Percentiles rank a stretch among this genome's conserved stretches.
These are phyloP conservation scores for Aelia acuminata DNA, from an alignment of 2,888 invertebrate genomes.

Conservation along the genomic window DNA sequence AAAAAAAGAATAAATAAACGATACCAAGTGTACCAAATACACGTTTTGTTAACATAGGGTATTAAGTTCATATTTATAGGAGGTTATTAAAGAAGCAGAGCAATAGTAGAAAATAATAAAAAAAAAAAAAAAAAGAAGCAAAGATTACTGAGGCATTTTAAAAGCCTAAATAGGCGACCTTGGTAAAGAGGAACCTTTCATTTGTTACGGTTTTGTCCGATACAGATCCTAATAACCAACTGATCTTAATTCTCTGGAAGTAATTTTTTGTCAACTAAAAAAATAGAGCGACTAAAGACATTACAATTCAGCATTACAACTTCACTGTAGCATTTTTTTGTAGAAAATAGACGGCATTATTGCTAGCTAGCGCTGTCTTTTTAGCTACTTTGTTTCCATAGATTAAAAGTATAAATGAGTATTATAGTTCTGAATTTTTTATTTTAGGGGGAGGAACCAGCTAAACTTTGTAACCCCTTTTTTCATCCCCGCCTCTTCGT, in stretches of 20 bases:
- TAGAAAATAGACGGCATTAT: too few species aligned
- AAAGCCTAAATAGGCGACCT: not conserved
- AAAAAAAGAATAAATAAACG: not conserved
- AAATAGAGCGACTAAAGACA: too few species aligned
- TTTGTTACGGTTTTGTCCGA: not conserved
- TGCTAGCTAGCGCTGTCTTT: too few species aligned
- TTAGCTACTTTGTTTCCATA: too few species aligned
- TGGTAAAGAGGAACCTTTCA: not conserved
- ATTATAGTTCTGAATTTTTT: too few species aligned
- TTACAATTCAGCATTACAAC: too few species aligned
- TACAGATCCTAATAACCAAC: not conserved
- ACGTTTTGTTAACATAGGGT: slow-evolving; percentile 6
- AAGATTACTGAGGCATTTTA: slow-evolving; percentile 17
- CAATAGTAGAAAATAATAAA: not conserved
- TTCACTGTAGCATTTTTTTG: too few species aligned
- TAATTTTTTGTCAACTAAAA: not conserved
- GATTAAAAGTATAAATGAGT: too few species aligned
- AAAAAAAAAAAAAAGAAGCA: not conserved
- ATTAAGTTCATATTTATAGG: slow-evolving; percentile 14
- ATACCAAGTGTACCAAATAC: not conserved
- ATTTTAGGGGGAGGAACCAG: too few species aligned
- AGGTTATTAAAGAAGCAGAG: not conserved
- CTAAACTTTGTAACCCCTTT: too few species aligned
- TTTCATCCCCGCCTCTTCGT: too few species aligned
- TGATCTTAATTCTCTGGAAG: not conserved